Conservation (phyloP, 1,140 invertebrate species). For the Zaprionus vittiger region DNA sequence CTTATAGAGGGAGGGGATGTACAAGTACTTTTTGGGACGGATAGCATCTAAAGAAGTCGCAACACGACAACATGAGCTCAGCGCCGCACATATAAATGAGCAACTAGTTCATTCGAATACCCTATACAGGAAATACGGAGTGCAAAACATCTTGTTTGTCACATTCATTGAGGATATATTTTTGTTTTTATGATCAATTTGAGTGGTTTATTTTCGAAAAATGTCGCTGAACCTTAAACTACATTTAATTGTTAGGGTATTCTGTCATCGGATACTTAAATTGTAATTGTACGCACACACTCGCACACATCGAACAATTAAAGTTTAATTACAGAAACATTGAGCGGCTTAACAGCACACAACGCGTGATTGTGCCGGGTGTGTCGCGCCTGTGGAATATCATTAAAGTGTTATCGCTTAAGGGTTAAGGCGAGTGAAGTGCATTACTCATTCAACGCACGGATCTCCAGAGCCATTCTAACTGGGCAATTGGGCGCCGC, state of each 20-base stretch:
- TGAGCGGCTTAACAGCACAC: slow-evolving; percentile 8
- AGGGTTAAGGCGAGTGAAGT: slow-evolving; percentile 21
- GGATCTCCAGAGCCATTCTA: slow-evolving; percentile 19
- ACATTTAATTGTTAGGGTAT: slow-evolving; percentile 4
- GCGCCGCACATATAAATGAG: background rate
- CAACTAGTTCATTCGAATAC: slow-evolving; percentile 2
- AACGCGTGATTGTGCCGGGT: slow-evolving; percentile 19
- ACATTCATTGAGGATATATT: background rate
- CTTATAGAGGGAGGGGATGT: background rate
- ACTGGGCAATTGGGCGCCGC: slow-evolving; percentile 33
- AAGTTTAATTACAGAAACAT: slow-evolving; percentile 31
- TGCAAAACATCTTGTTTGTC: background rate
- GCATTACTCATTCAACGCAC: slow-evolving; percentile 34
- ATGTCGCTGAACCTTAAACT: background rate
- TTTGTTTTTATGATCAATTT: background rate
- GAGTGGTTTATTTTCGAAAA: background rate
- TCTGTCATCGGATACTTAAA: background rate
- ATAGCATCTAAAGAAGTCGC: slow-evolving; percentile 3
- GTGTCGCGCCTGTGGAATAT: slow-evolving; percentile 27
- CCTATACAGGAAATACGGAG: background rate
- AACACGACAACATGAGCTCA: slow-evolving; percentile 1
- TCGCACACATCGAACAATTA: slow-evolving; percentile 16
- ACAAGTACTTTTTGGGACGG: background rate
- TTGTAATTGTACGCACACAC: background rate
- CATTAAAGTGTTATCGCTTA: slow-evolving; percentile 19